Evolutionary conservation across 2,888 invertebrate genomes (phyloP), one percentile per base, ranked within the genome.

Genomic region (Napeogenes sylphis): DNA sequence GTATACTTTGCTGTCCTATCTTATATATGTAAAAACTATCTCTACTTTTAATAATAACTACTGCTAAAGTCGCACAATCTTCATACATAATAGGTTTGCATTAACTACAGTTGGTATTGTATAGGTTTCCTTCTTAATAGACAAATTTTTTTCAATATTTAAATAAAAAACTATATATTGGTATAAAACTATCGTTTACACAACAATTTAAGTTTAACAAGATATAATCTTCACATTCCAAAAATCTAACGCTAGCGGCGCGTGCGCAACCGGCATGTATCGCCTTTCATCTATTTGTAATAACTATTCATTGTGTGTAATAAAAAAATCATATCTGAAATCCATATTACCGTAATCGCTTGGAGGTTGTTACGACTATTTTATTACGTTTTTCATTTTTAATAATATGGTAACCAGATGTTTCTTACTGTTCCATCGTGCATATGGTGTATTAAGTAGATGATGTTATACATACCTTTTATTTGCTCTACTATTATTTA

Each of bases 281-380:
- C 80, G 72, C 70, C 79, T 82, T 80, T 81, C 82, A 82, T 83
- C 82, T 81, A 73, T 74, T 74, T 75, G 74, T 81, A 82, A 83
- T 83, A 83, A 80, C 81, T 80, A 81, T 80, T 81, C 79, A 82
- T 82, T 81, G 79, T 71, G 74, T 68, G 77, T 79, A 78, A 83
- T 84, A 84, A 83, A 81, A 81, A 81, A 79, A 70, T 76, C 71
- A 74, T 79, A 82, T 80, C 78, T 76, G 73, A 73, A 69, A 70
- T 75, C 72, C 66, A 71, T 75, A 80, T 78, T 83, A 82, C 80
- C 80, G 82, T 82, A 82, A 83, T 83, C 75, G 83, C 84, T 83
- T 72, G 78, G 66, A 82, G 84, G 81, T 77, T 70, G 76, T 77
- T 79, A 79, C 74, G 74, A 74, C 70, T 72, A 70, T 74, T 81